Percentiles rank a stretch among this genome's conserved stretches.
These are phyloP conservation scores for Rhinoraja longicauda DNA, from an alignment of 2,797 vertebrate genomes.

Conservation along the genomic window DNA sequence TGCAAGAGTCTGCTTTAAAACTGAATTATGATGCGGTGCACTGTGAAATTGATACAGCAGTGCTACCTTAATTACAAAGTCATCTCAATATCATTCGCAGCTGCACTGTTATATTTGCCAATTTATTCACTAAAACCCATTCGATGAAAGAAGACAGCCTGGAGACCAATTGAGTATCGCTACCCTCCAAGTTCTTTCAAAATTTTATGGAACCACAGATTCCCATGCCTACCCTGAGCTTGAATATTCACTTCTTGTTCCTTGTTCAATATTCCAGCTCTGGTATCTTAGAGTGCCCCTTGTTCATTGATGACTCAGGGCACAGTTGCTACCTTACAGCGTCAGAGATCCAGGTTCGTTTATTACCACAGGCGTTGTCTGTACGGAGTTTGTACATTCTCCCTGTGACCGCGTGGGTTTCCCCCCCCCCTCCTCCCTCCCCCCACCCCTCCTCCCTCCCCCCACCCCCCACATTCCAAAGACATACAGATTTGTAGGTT, in stretches of 20 bases:
- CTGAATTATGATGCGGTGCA: background rate
- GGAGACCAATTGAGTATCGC: background rate
- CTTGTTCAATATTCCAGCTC: background rate
- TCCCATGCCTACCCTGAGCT: background rate
- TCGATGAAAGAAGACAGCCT: background rate
- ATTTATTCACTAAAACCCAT: background rate
- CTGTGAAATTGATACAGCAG: constrained; percentile 8
- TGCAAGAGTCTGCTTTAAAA: background rate
- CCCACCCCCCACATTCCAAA: too few relatives aligned
- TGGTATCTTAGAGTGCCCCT: background rate
- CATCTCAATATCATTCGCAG: constrained; percentile 4
- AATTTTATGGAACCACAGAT: background rate
- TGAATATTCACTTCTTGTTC: background rate
- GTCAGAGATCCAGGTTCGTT: too few relatives aligned
- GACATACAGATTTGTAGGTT: too few relatives aligned
- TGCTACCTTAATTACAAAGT: constrained; percentile 22
- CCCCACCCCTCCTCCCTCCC: too few relatives aligned
- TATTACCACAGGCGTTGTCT: too few relatives aligned
- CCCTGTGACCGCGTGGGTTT: too few relatives aligned
- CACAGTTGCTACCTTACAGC: too few relatives aligned
- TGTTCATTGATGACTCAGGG: background rate
- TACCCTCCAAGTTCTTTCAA: background rate
- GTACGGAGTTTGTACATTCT: too few relatives aligned
- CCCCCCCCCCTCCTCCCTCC: too few relatives aligned
- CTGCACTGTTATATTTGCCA: background rate